Base-by-base conservation (phyloP, 2,113 vertebrate species). In the Indicator maculatus region DNA sequence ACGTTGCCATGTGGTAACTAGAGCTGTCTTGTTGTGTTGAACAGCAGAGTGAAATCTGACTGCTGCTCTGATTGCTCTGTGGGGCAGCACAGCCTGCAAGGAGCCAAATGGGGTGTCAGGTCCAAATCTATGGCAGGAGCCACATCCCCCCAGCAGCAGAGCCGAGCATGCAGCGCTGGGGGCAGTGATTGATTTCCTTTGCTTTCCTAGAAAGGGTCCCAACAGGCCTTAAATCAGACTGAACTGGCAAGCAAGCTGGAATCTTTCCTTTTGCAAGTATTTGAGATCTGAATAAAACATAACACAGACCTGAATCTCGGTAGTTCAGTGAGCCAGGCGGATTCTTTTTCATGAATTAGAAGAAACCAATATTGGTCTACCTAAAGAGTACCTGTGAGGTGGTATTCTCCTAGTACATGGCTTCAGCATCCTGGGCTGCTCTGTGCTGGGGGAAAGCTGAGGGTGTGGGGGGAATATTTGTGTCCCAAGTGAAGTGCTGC, bases 211-310 rank as follows among this genome's bases (percentile, higher is more conserved):
- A 72, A 86, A 53, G 78, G 89, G 70, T 91, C 89, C 83, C 70
- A 1, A 21, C 1, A 90, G 83, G 45, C 83, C 36, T 78, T 93
- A 91, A 95, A 95, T 91, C 95, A 95, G 91, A 78, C 83, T 84
- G 88, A 95, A 67, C 69, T 86, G 79, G 89, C 79, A 89, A 14
- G 0, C 81, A 83, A 75, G 86, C 76, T 75, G 73, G 73, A 81
- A 31, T 81, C 60, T 19, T 94, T 86, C 65, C 91, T 78, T 88
- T 67, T 83, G 79, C 86, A 95, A 97, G 91, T 91, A 87, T 95
- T 96, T 92, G 93, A 91, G 76, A 60, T 93, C 76, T 95, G 93
- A 95, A 94, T 95, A 95, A 97, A 96, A 94, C 93, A 95, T 95
- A 89, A 83, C 52, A 31, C 21, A 89, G 93, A 90, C 61, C 67